These are phyloP conservation scores for Polymixis lichenea DNA, from an alignment of 2,888 invertebrate genomes.

Conservation along the genomic window DNA sequence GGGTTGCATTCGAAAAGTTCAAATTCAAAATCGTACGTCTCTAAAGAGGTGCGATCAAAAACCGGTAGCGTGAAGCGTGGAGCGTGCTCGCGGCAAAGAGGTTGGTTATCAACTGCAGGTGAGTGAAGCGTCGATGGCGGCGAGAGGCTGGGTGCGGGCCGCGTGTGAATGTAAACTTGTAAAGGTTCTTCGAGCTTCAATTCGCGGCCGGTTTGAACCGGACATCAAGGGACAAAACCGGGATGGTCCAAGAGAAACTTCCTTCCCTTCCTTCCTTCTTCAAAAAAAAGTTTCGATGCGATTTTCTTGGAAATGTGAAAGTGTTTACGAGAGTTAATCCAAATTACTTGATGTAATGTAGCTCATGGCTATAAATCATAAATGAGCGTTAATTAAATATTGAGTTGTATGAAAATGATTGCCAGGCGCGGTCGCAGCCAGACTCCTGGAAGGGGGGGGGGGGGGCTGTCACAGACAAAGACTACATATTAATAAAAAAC, in stretches of 20 bases:
- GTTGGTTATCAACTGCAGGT: conserved; percentile 85
- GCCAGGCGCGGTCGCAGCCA: too few relatives aligned
- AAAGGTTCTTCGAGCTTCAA: conserved; percentile 54
- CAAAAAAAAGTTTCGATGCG: conserved; percentile 38
- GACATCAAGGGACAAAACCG: conserved; percentile 60
- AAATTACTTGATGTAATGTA: conserved; percentile 36
- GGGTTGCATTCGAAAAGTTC: conserved; percentile 41
- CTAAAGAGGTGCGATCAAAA: conserved; percentile 60
- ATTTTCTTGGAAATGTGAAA: conserved; percentile 49
- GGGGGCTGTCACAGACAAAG: too few relatives aligned
- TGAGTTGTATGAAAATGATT: conserved; percentile 11
- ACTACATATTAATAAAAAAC: too few relatives aligned
- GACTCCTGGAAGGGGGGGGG: too few relatives aligned
- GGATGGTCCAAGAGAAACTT: conserved; percentile 69
- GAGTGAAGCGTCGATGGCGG: conserved; percentile 68
- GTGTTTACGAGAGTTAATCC: conserved; percentile 33
- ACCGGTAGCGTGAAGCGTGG: conserved; percentile 68
- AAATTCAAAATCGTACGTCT: conserved; percentile 58
- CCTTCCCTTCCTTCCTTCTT: conserved; percentile 61
- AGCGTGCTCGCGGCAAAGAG: conserved; percentile 79
- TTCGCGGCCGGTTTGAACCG: conserved; percentile 60
- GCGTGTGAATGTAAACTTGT: conserved; percentile 71
- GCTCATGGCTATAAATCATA: conserved; percentile 38
- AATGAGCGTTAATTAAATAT: conserved; percentile 28
- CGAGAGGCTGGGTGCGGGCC: conserved; percentile 80